These are phyloP conservation scores for Elgaria multicarinata DNA, from an alignment of 2,113 vertebrate species.

Conservation along the genomic window DNA sequence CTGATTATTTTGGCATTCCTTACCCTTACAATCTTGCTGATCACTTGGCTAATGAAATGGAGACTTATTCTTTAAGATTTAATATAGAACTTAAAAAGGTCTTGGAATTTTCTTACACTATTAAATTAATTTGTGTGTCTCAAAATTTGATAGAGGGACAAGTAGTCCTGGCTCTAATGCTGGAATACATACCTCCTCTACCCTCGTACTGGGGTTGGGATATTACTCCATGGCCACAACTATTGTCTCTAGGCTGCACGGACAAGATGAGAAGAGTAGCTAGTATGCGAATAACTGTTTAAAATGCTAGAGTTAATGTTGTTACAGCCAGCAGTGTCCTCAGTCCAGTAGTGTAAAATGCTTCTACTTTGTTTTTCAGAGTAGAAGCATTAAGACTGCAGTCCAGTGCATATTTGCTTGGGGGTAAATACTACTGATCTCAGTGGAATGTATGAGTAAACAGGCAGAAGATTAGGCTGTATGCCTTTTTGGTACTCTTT, in stretches of 20 bases:
- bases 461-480: not conserved
- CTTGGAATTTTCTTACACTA: slow-evolving; percentile 70
- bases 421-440: not conserved
- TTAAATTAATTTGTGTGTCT: slow-evolving; percentile 4
- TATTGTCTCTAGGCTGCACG: not conserved
- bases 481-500: slow-evolving; percentile 5
- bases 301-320: not conserved
- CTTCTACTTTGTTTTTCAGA: not conserved
- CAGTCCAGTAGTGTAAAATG: not conserved
- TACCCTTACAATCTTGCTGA: slow-evolving; percentile 78
- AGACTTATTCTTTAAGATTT: slow-evolving; percentile 77
- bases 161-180: not conserved
- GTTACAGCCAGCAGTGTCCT: not conserved
- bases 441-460: not conserved
- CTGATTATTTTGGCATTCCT: slow-evolving; percentile 83
- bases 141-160: not conserved
- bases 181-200: not conserved
- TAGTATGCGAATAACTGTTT: not conserved
- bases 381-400: not conserved
- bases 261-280: not conserved
- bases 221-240: not conserved
- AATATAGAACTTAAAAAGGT: slow-evolving; percentile 82
- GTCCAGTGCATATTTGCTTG: not conserved
- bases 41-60: slow-evolving; percentile 82
- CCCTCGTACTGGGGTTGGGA: not conserved